Percentiles rank a stretch among this genome's conserved stretches.
Evolutionary conservation across 64 coral and sea anemone species (phyloP).

Genomic region (Catalaphyllia jardinei): DNA sequence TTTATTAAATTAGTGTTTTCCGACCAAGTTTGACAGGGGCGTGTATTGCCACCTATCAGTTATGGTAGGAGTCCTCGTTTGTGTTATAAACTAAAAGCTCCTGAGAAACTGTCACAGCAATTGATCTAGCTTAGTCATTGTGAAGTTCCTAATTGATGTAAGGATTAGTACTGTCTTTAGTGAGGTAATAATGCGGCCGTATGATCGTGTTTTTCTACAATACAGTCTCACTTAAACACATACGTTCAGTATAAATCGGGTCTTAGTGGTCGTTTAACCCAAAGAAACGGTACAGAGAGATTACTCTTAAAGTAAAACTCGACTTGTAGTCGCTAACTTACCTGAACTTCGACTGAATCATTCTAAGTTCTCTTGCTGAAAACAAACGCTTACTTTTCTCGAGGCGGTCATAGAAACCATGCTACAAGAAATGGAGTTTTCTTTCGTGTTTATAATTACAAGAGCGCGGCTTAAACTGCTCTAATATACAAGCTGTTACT

Average conservation of each 20-base stretch:
- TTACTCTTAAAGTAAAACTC: background rate
- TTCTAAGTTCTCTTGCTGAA: background rate
- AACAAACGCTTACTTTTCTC: background rate
- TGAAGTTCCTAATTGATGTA: background rate
- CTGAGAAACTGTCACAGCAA: background rate
- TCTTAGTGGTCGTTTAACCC: background rate
- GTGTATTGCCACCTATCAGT: no score
- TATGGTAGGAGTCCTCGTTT: no score
- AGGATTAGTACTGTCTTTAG: background rate
- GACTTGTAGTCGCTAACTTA: background rate
- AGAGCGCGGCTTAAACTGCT: background rate
- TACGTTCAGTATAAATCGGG: background rate
- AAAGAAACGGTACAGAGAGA: background rate
- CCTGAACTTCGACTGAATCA: background rate
- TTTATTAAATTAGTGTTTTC: no score
- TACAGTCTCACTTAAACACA: background rate
- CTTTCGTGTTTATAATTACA: background rate
- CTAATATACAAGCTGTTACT: background rate
- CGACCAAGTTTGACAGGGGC: no score
- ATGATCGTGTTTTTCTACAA: background rate
- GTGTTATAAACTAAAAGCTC: background rate
- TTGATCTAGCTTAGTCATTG: background rate
- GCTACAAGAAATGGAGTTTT: background rate
- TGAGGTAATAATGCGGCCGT: background rate
- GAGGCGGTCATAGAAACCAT: background rate